Evolutionary conservation across 2,113 vertebrate species (phyloP), one percentile per base, ranked within the genome.

Genomic region (Platycercus adscitus): DNA sequence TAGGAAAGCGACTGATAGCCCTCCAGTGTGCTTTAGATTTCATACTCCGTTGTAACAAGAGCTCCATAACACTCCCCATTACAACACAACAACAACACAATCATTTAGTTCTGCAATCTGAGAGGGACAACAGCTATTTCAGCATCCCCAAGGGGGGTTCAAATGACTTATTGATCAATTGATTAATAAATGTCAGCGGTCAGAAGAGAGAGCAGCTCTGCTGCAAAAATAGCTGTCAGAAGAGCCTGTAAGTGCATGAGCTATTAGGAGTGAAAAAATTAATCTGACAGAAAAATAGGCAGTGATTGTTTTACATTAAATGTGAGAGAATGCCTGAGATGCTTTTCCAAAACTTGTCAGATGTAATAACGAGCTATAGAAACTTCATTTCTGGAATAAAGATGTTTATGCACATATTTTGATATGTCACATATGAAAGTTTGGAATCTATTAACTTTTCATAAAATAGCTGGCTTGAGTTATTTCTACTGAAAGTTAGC

Each of bases 81-180:
- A 98, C 98, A 98, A 98, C 97, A 97, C 98, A 98, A 98, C 98
- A 99, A 98, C 98, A 98, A 94, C 96, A 97, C 98, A 97, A 98
- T 98, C 98, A 98, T 98, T 99, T 99, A 98, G 97, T 97, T 95
- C 95, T 88, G 98, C 97, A 98, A 97, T 91, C 65, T 64, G 98
- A 98, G 98, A 98, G 96, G 85, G 63, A 96, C 95, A 92, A 72
- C 61, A 50, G 96, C 98, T 97, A 97, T 98, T 98, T 98, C 97
- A 95, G 15, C 96, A 92, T 95, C 98, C 98, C 98, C 97, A 90
- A 81, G 97, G 96, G 98, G 96, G 95, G 81, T 96, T 98, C 95
- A 96, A 97, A 98, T 98, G 98, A 97, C 97, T 96, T 98, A 98
- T 98, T 98, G 98, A 99, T 98, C 98, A 95, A 93, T 97, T 95